These are phyloP conservation scores for Dione vanillae DNA, from an alignment of 2,888 invertebrate genomes.

Conservation along the genomic window DNA sequence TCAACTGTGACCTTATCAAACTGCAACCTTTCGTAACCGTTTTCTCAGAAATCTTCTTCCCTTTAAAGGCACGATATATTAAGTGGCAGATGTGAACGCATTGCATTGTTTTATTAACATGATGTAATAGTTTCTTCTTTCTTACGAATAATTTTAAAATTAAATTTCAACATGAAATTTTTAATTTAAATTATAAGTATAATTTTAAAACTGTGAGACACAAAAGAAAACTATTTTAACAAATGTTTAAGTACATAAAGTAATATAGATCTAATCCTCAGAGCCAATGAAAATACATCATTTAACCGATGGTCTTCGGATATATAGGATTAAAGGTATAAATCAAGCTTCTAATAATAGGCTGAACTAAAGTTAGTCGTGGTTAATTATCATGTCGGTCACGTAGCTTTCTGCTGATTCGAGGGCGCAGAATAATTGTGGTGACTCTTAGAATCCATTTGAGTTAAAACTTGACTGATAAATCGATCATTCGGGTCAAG, in stretches of 20 bases:
- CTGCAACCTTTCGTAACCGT: too few relatives aligned
- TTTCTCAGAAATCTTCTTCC: too few relatives aligned
- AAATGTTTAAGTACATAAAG: not conserved
- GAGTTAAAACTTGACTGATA: constrained; percentile 21
- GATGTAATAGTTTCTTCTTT: too few relatives aligned
- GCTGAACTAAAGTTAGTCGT: constrained; percentile 13
- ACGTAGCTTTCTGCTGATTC: constrained; percentile 7
- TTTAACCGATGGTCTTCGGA: not conserved
- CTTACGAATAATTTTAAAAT: too few relatives aligned
- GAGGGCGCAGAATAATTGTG: constrained; percentile 19
- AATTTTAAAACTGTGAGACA: too few relatives aligned
- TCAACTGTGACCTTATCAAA: too few relatives aligned
- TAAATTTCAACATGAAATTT: too few relatives aligned
- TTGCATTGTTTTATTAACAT: not conserved
- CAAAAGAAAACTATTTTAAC: not conserved
- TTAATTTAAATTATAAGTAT: too few relatives aligned
- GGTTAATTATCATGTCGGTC: constrained; percentile 23
- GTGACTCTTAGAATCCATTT: constrained; percentile 16
- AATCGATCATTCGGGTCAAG: constrained; percentile 17
- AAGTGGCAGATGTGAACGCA: not conserved
- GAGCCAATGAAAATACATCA: not conserved
- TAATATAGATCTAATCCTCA: not conserved
- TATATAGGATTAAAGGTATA: constrained; percentile 11
- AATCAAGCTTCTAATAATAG: constrained; percentile 17
- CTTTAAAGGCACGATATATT: not conserved